Conservation (phyloP, 2,888 invertebrate genomes). For the Tortrix viridana region DNA sequence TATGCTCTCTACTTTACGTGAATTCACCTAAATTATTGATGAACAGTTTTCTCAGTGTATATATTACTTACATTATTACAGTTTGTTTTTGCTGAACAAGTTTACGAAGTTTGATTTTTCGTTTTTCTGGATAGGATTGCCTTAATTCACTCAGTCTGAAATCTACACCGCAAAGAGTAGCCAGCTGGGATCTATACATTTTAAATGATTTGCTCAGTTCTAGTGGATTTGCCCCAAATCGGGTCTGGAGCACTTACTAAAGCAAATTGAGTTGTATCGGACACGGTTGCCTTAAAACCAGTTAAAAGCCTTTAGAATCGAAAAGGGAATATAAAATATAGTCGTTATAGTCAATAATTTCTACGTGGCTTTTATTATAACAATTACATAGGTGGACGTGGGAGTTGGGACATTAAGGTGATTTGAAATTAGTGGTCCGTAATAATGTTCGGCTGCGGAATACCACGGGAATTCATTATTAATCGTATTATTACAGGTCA, state of each 20-base stretch:
- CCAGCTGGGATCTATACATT: constrained; percentile 34
- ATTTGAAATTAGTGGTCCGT: constrained; percentile 27
- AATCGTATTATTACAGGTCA: too few species aligned
- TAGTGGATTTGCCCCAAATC: constrained; percentile 17
- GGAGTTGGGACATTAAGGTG: constrained; percentile 20
- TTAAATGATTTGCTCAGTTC: constrained; percentile 31
- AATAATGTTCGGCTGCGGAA: constrained; percentile 19
- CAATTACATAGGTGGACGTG: constrained; percentile 6
- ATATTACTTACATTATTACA: neutral
- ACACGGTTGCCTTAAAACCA: constrained; percentile 15
- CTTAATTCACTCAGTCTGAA: constrained; percentile 23
- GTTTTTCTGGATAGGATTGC: constrained; percentile 31
- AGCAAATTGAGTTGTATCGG: constrained; percentile 32
- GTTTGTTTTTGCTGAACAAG: constrained; percentile 4
- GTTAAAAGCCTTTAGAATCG: constrained; percentile 2
- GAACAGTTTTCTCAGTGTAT: too few species aligned
- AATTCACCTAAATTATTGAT: too few species aligned
- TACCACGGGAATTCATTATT: constrained; percentile 14
- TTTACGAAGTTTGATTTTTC: constrained; percentile 24
- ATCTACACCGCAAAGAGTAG: constrained; percentile 34
- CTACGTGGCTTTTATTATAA: constrained; percentile 1
- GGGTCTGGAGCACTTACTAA: constrained; percentile 23
- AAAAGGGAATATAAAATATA: neutral
- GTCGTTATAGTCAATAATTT: neutral
- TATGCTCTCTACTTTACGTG: too few species aligned